Evolutionary conservation across 2,113 vertebrate species (phyloP).

Genomic region (Herpetotheres cachinnans): DNA sequence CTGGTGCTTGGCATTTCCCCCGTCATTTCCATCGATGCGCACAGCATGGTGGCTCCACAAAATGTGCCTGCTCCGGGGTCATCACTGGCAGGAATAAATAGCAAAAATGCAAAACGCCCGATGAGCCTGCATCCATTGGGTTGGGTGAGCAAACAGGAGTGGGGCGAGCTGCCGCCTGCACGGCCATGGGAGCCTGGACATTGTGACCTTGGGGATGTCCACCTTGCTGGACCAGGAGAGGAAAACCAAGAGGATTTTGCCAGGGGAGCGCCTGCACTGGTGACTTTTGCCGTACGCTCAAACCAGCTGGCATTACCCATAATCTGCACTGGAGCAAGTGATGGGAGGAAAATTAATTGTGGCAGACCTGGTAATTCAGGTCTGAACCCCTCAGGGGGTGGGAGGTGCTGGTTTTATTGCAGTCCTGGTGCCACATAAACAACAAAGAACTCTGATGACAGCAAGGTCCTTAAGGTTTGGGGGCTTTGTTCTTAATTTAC

Average conservation of each 20-base stretch:
- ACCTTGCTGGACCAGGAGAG: background rate
- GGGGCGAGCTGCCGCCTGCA: background rate
- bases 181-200: rapidly evolving
- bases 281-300: background rate
- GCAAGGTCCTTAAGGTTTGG: background rate
- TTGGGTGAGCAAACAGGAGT: background rate
- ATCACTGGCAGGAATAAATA: background rate
- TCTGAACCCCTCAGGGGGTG: background rate
- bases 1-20: rapidly evolving
- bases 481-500: background rate
- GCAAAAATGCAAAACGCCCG: background rate
- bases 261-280: background rate
- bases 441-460: background rate
- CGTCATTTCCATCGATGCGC: background rate
- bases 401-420: background rate
- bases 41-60: background rate
- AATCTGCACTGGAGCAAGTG: rapidly evolving
- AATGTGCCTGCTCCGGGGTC: background rate
- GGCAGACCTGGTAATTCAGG: background rate
- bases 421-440: rapidly evolving
- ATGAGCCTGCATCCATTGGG: background rate
- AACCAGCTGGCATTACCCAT: rapidly evolving
- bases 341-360: background rate
- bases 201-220: rapidly evolving
- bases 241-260: background rate